A percentile compares a stretch with the other conserved stretches of the same genome.
phyloP scores from a whole-genome alignment of 92 coral and sea anemone genomes.

The Phenganax stokvisi region DNA sequence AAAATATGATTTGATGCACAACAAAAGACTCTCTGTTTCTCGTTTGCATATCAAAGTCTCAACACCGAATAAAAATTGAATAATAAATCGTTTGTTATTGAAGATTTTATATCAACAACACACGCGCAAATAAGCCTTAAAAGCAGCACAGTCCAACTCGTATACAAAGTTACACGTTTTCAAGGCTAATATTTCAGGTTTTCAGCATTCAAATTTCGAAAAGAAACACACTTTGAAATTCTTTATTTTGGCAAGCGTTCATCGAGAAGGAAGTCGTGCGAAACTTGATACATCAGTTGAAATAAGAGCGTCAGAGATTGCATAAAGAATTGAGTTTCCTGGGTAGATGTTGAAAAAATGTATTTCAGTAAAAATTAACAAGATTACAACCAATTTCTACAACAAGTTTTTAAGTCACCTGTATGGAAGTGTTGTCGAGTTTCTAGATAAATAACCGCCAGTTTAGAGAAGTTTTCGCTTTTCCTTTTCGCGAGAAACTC shows the following conservation, averaged over 20 bases:
- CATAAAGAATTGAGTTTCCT: background rate
- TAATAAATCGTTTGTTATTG: background rate
- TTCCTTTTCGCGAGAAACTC: background rate
- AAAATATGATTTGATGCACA: background rate
- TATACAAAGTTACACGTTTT: too few species aligned
- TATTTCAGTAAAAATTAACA: slow-evolving; percentile 28
- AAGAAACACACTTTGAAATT: too few species aligned
- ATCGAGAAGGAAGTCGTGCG: background rate
- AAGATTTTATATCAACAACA: background rate
- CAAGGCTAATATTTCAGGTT: too few species aligned
- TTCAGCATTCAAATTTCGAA: too few species aligned
- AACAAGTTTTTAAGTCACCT: slow-evolving; percentile 11
- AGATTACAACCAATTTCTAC: slow-evolving; percentile 31
- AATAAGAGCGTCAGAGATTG: background rate
- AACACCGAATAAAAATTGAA: background rate
- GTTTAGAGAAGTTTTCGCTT: background rate
- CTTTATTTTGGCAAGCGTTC: too few species aligned
- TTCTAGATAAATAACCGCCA: background rate
- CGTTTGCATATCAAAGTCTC: background rate
- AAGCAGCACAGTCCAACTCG: background rate
- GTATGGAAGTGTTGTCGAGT: background rate
- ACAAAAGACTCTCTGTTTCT: slow-evolving; percentile 10
- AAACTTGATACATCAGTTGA: background rate
- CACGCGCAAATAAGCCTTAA: background rate
- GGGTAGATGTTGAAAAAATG: background rate